Evolutionary conservation across 2,888 invertebrate species (phyloP), one percentile per base, ranked within the genome.

Genomic region (Thecophora atra): DNA sequence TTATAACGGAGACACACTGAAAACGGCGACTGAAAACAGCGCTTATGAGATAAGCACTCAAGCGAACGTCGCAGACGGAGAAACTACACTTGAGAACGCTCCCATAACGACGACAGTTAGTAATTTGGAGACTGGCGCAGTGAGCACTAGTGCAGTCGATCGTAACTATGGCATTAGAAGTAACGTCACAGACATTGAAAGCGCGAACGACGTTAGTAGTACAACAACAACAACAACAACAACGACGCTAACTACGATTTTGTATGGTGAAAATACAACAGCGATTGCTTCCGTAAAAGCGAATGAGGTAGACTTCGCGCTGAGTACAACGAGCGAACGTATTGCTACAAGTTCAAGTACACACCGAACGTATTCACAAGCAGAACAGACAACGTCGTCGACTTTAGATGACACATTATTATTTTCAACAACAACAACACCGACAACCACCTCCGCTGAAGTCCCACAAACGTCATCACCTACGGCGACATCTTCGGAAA

Each of bases 231-330:
- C 73, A 60, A 54, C 73, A 60, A 71, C 64, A 75, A 76, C 75
- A 70, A 63, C 69, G 75, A 58, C 47, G 62, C 60, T 64, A 58
- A 64, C 69, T 47, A 67, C 54, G 56, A 72, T 67, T 52, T 44
- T 68, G 6, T 71, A 56, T 37, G 75, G 73, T 17, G 72, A 74
- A 66, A 69, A 64, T n/a, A 69, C 73, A 73, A 71, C 78, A 70
- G 60, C 75, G 66, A 74, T 73, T 58, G 72, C 74, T 37, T 77
- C 75, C 30, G 62, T 69, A 60, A 73, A 76, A 77, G 77, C 79
- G 80, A 80, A 79, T 78, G 79, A 81, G 79, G 80, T 80, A 75
- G 79, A 80, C 76, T 78, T 77, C 77, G 81, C 47, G 54, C 70
- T 73, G 70, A 77, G 70, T 60, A 73, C 72, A 68, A 74, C 75